Conservation (phyloP, 1,140 invertebrate genomes). For the Dryas iulia region DNA sequence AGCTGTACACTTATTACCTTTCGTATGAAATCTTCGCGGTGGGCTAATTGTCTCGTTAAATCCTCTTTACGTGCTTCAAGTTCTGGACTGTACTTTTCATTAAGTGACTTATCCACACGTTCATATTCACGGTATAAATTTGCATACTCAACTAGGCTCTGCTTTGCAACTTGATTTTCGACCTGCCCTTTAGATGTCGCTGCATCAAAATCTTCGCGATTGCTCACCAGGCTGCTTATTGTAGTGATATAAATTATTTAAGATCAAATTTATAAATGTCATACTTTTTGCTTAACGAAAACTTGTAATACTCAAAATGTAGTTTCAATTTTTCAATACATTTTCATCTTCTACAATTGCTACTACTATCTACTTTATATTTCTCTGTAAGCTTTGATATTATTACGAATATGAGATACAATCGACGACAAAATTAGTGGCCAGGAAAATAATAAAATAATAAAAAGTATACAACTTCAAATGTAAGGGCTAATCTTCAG, state of each 20-base stretch:
- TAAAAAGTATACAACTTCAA: too few relatives aligned
- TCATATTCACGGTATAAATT: conserved; percentile 54
- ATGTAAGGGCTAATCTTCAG: too few relatives aligned
- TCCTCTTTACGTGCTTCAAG: conserved; percentile 44
- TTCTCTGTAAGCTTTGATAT: too few relatives aligned
- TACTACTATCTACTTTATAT: too few relatives aligned
- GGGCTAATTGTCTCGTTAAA: conserved; percentile 44
- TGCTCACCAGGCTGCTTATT: conserved; percentile 53
- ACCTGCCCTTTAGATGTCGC: conserved; percentile 52
- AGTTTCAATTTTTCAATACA: too few relatives aligned
- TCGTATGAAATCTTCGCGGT: conserved; percentile 52
- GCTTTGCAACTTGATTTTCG: conserved; percentile 49
- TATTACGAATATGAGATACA: too few relatives aligned
- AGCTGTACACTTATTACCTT: conserved; percentile 34
- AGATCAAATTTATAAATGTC: not conserved
- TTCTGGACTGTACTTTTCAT: conserved; percentile 41
- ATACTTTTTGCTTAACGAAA: too few relatives aligned
- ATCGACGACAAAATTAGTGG: too few relatives aligned
- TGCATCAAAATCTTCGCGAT: conserved; percentile 49
- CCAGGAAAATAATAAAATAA: too few relatives aligned
- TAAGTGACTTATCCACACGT: conserved; percentile 45
- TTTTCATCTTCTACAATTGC: too few relatives aligned
- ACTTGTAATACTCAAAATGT: too few relatives aligned
- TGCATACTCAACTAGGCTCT: conserved; percentile 55
- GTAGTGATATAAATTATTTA: not conserved